Evolutionary conservation across 2,888 invertebrate genomes (phyloP), one percentile per base, ranked within the genome.

Genomic region (Hemaris fuciformis): DNA sequence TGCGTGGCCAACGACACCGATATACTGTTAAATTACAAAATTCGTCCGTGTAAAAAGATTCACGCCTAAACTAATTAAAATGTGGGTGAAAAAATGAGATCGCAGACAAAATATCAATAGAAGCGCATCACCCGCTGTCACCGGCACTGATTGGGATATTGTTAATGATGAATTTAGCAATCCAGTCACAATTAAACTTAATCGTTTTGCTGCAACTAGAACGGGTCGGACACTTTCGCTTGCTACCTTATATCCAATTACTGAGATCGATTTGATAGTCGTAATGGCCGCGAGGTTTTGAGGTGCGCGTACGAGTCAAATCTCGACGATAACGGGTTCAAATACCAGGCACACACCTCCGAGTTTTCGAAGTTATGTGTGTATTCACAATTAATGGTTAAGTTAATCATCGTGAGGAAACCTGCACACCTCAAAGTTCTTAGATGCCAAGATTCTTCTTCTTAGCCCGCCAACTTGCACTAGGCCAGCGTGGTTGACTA

Each of bases 91-190:
- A 48, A 48, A 48, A 48, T 25, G 13, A 53, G 18, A 53, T 25
- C 23, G 25, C 8, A 18, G 7, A 48, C 3, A 15, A 53, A 10
- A 15, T 27, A 31, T 31, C 15, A 53, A 53, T 27, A 4, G 10
- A 31, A 27, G 38, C 38, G n/a, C 38, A 18, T 8, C 18, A 10
- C 27, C 27, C 53, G 53, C 53, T 53, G 48, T 18, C 27, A 31
- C 18, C 45, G 27, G 27, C 10, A 31, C n/a, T 53, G 58, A 59
- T 59, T 59, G 42, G 18, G 18, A 59, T 25, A 43, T 59, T 42
- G 43, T 27, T 53, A 18, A 3, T 38, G 10, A 48, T 43, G 25
- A 42, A 59, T 43, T 58, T 59, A 43, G 25, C 43, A 27, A 15
- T 27, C 5, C 27, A 7, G 15, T 42, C 3, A 15, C 27, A 58